phyloP scores from a whole-genome alignment of 2,888 invertebrate genomes.

The Tenthredo amoena region DNA sequence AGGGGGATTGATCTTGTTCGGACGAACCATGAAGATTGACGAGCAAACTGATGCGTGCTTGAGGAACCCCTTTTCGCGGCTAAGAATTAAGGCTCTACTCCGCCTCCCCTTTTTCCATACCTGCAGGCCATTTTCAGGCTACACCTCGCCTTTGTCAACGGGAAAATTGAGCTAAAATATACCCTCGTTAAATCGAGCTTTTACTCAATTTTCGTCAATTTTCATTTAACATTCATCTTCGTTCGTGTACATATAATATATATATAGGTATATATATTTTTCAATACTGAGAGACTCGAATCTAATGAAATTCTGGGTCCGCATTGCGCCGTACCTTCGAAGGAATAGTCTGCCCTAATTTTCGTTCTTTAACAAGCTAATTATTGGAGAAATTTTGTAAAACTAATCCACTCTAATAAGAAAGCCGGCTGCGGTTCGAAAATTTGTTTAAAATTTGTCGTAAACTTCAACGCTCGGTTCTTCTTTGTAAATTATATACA shows the following conservation, averaged over 20 bases:
- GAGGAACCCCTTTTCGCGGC: background rate
- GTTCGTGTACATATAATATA: background rate
- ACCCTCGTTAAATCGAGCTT: conserved; percentile 33
- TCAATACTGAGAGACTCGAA: background rate
- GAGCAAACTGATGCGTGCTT: background rate
- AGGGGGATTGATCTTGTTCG: conserved; percentile 21
- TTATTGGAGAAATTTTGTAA: conserved; percentile 1
- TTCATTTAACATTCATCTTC: conserved; percentile 26
- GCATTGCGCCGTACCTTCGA: background rate
- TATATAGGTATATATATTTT: background rate
- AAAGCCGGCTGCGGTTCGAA: background rate
- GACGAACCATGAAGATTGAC: conserved; percentile 38
- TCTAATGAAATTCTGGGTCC: background rate
- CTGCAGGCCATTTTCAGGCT: background rate
- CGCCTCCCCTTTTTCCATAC: background rate
- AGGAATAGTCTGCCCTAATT: background rate
- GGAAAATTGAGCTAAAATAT: conserved; percentile 24
- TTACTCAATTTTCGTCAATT: conserved; percentile 18
- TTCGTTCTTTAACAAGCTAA: conserved; percentile 12
- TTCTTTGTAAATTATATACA: conserved; percentile 26
- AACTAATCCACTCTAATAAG: background rate
- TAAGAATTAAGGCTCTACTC: background rate
- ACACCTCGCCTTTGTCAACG: conserved; percentile 22
- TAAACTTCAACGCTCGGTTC: background rate
- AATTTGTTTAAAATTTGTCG: conserved; percentile 5